These are phyloP conservation scores for Sepioteuthis lessoniana DNA, from an alignment of 2,888 invertebrate species.

Conservation along the genomic window DNA sequence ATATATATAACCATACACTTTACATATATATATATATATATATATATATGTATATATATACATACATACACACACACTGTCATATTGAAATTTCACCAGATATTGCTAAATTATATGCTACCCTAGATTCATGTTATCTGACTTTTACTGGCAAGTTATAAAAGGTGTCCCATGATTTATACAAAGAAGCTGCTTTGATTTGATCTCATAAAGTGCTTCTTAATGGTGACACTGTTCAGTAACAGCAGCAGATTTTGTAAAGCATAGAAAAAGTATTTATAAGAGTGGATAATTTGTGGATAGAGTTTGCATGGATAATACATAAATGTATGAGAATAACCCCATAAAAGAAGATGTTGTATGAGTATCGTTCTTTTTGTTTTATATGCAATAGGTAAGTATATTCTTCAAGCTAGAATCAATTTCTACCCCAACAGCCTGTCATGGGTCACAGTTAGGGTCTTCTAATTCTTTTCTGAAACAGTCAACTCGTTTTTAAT, in stretches of 20 bases:
- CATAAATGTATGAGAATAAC: not conserved
- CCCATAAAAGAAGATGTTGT: not conserved
- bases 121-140: not conserved
- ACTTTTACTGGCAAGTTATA: not conserved
- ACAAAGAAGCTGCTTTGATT: not conserved
- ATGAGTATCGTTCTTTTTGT: not conserved
- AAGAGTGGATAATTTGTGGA: slow-evolving; percentile 33
- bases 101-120: not conserved
- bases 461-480: slow-evolving; percentile 23
- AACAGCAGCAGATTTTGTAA: not conserved
- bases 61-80: too few relatives aligned
- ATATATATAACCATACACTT: too few relatives aligned
- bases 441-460: not conserved
- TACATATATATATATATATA: too few relatives aligned
- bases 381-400: not conserved
- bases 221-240: not conserved
- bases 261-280: not conserved
- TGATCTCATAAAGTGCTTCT: not conserved
- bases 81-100: not conserved
- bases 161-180: not conserved
- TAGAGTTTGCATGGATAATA: not conserved
- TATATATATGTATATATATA: too few relatives aligned
- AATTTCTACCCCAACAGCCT: not conserved
- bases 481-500: slow-evolving; percentile 33
- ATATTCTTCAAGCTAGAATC: not conserved